Evolutionary conservation across 2,888 invertebrate species (phyloP), one percentile per base, ranked within the genome.

Genomic region (Temnothorax unifasciatus): DNA sequence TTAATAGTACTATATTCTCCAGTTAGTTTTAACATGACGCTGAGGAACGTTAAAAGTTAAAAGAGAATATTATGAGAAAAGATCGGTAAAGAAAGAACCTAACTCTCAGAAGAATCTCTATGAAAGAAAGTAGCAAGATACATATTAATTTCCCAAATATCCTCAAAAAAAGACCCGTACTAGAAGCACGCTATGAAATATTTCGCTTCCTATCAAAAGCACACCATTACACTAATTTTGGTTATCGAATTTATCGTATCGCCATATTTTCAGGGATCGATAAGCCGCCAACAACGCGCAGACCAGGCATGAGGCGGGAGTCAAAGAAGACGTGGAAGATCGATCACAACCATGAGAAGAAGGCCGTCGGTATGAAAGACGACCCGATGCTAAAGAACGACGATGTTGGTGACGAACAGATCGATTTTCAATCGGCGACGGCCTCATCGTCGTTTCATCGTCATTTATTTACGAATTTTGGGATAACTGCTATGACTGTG

Each of bases 241-340:
- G 0, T 64, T 54, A 69, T 1, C 9, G 0, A 77, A 77, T 69
- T 77, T 54, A 57, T 77, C 57, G 25, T 73, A 82, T 86, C 44
- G 71, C 2, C 15, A 59, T 63, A 84, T 79, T 90, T 89, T n/a
- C 91, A 94, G 94, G 86, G 84, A 92, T 93, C 85, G 90, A 92
- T 41, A 92, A 90, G 83, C 92, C 93, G 25, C 90, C 91, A 41
- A 92, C 93, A 50, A 93, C 93, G 57, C 92, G 92, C 18, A 92
- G 88, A 75, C 93, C 94, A 4, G 92, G 91, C 87, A 87, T 91
- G 47, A 89, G 94, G 82, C 91, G 94, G 29, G 94, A 94, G 71
- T 92, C 93, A 79, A 94, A 93, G 86, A 94, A 93, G 82, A 84
- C 90, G 3, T 93, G 94, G 94, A 92, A 91, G 66, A 87, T 89